phyloP scores from a whole-genome alignment of 2,113 vertebrate species.

The Galbula dea region DNA sequence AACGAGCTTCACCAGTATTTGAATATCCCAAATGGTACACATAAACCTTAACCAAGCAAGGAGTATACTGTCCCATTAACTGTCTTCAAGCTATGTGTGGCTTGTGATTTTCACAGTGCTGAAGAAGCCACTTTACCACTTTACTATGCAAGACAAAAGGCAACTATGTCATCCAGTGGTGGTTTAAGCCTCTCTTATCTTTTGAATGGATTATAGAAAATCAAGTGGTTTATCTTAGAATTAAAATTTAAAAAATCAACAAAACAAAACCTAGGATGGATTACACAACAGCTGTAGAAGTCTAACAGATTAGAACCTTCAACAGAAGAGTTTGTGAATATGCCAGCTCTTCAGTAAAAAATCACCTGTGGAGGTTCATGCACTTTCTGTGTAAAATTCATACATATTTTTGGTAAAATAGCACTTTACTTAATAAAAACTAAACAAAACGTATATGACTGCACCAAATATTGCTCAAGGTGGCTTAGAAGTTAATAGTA shows the following conservation, averaged over 20 bases:
- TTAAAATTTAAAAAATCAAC: neutral
- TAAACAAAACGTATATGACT: neutral
- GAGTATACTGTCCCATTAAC: neutral
- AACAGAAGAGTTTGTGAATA: neutral
- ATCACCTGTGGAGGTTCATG: rapidly evolving
- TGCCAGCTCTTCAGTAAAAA: neutral
- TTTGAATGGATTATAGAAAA: neutral
- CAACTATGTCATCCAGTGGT: neutral
- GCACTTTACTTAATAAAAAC: rapidly evolving
- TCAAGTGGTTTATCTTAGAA: rapidly evolving
- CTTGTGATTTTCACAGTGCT: neutral
- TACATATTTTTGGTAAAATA: neutral
- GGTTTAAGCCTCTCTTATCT: neutral
- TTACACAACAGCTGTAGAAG: neutral
- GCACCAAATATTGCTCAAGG: neutral
- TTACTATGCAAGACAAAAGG: neutral
- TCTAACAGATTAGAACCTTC: neutral
- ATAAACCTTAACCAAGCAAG: neutral
- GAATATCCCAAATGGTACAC: neutral
- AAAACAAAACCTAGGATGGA: neutral
- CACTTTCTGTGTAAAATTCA: neutral
- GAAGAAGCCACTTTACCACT: neutral
- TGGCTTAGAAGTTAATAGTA: neutral
- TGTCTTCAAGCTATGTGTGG: neutral
- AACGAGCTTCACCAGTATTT: neutral